Evolutionary conservation across 2,888 invertebrate species (phyloP), one percentile per base, ranked within the genome.

Genomic region (Ornithoptera priamus): DNA sequence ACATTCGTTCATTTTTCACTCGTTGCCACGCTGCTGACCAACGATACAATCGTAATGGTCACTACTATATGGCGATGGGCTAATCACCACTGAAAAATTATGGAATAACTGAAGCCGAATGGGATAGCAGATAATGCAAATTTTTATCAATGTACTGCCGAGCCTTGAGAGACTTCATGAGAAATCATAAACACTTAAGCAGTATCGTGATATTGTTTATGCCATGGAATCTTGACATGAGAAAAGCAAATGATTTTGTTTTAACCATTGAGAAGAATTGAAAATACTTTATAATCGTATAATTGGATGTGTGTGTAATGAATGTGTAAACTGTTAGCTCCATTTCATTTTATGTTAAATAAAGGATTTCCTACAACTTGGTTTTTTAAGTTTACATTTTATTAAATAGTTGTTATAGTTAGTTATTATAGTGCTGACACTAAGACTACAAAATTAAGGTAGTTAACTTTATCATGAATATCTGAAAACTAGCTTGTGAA

Each of bases 341-440:
- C 78, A 79, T 82, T 53, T 84, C 77, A 83, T 81, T 85, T 85
- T 80, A 86, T 89, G 86, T 90, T 85, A 78, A 90, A 84, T 90
- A 90, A 89, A 65, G 50, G 61, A 50, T 65, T 57, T 58, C 56
- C 12, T 64, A 15, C 46, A 46, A 46, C 12, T 46, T 46, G 46
- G 12, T 46, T 46, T 46, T 46, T 46, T 17, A 15, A 15, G 30
- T 15, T 17, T 15, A 46, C 46, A 15, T 39, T 39, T 46, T 46
- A 46, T 15, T 46, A 15, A 46, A 46, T 46, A 39, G 39, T 1
- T n/a, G n/a, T n/a, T n/a, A n/a, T n/a, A n/a, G n/a, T n/a, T n/a
- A n/a, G n/a, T n/a, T n/a, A n/a, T 39, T 39, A 5, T 1, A 39
- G 39, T 39, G 1, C 10, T 39, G 10, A 39, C 12, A 12, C 15